phyloP scores from a whole-genome alignment of 2,113 vertebrate species.

The Osmerus eperlanus region DNA sequence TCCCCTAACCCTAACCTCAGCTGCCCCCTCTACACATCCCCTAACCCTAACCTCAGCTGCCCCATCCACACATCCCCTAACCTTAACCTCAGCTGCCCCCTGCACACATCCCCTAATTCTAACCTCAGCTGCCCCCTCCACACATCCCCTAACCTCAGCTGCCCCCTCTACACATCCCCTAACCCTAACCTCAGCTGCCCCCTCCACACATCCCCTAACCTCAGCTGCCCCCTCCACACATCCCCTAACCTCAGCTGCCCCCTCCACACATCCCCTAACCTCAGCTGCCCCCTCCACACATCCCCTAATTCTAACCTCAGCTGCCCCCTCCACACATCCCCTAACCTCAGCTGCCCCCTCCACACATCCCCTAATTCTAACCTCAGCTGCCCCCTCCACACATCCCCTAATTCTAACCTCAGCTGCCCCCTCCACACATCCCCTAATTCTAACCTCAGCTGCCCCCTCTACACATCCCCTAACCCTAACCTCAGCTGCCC shows the following conservation, averaged over 20 bases:
- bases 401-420: background rate
- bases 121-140: too few species aligned
- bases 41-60: too few species aligned
- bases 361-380: conserved; percentile 11
- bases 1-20: background rate
- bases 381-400: too few species aligned
- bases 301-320: background rate
- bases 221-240: too few species aligned
- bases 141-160: too few species aligned
- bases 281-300: too few species aligned
- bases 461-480: conserved; percentile 31
- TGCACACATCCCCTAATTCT: background rate
- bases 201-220: conserved; percentile 26
- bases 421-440: background rate
- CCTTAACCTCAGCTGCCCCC: too few species aligned
- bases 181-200: too few species aligned
- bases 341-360: conserved; percentile 20
- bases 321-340: background rate
- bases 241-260: background rate
- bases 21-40: background rate
- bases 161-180: background rate
- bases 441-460: background rate
- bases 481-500: too few species aligned
- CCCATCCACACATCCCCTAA: conserved; percentile 27
- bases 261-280: background rate